Evolutionary conservation across 2,113 vertebrate species (phyloP).

Genomic region (Dolichallabes microphthalmus): DNA sequence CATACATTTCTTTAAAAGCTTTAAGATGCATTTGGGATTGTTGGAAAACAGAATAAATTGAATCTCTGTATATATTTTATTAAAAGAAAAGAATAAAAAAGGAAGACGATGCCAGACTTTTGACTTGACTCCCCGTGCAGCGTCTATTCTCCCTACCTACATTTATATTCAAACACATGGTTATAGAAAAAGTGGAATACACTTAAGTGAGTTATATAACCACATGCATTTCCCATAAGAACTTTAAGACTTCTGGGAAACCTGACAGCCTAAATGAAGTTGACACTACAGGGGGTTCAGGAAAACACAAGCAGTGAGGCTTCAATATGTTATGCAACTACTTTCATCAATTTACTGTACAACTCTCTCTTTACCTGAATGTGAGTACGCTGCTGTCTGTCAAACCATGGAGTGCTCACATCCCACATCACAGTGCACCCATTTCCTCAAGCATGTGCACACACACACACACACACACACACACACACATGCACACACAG

Average conservation of each 20-base stretch:
- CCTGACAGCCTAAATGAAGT: background rate
- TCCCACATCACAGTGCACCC: background rate
- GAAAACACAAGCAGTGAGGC: constrained; percentile 1
- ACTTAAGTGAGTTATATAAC: background rate
- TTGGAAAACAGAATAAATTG: background rate
- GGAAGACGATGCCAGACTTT: background rate
- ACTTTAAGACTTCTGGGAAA: background rate
- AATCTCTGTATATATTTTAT: background rate
- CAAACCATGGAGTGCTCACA: constrained; percentile 6
- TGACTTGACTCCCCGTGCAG: background rate
- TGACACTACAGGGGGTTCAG: background rate
- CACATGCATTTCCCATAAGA: background rate
- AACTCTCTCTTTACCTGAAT: constrained; percentile 32
- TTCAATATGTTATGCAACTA: background rate
- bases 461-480: background rate
- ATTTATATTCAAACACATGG: constrained; percentile 3
- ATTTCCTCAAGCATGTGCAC: background rate
- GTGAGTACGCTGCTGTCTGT: constrained; percentile 26
- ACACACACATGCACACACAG: too few species aligned
- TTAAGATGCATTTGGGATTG: background rate
- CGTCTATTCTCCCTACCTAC: background rate
- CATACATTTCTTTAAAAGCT: background rate
- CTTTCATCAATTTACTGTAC: constrained; percentile 15
- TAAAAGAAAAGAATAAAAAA: background rate
- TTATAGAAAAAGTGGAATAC: background rate